These are phyloP conservation scores for Pelodytes ibericus DNA, from an alignment of 2,797 vertebrate genomes.

Conservation along the genomic window DNA sequence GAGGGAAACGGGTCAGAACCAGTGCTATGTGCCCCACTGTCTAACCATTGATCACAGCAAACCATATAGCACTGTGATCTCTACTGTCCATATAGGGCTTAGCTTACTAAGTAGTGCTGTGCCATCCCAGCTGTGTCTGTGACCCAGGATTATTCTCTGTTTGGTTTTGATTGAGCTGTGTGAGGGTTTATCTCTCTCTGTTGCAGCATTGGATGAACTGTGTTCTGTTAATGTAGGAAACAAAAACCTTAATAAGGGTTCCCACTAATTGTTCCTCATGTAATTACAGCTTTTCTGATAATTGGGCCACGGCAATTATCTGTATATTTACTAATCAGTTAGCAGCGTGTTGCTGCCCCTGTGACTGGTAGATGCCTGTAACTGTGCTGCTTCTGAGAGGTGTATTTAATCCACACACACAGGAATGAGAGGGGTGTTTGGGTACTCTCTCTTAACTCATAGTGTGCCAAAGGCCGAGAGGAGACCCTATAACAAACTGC, in stretches of 20 bases:
- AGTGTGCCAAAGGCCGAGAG: neutral
- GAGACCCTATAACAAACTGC: too few species aligned
- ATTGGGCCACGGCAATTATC: conserved; percentile 97
- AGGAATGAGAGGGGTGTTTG: neutral
- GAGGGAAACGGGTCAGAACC: conserved; percentile 13
- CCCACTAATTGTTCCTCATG: conserved; percentile 91
- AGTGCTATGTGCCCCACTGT: neutral
- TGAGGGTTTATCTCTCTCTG: conserved; percentile 23
- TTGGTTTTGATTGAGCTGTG: conserved; percentile 6
- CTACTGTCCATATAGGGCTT: neutral
- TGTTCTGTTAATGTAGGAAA: conserved; percentile 69
- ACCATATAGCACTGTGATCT: neutral
- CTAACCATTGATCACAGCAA: neutral
- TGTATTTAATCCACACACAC: neutral
- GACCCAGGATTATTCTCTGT: neutral
- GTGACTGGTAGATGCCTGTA: conserved; percentile 50
- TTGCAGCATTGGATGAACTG: conserved; percentile 38
- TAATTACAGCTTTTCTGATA: conserved; percentile 97
- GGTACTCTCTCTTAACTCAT: neutral
- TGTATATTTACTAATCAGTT: conserved; percentile 96
- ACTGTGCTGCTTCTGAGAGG: conserved; percentile 39
- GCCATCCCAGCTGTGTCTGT: neutral
- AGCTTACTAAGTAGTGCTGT: conserved; percentile 12
- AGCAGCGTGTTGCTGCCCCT: conserved; percentile 64
- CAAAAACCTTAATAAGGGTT: conserved; percentile 90